Evolutionary conservation across 2,113 vertebrate genomes (phyloP), one percentile per base, ranked within the genome.

Genomic region (Dicrurus megarhynchus): DNA sequence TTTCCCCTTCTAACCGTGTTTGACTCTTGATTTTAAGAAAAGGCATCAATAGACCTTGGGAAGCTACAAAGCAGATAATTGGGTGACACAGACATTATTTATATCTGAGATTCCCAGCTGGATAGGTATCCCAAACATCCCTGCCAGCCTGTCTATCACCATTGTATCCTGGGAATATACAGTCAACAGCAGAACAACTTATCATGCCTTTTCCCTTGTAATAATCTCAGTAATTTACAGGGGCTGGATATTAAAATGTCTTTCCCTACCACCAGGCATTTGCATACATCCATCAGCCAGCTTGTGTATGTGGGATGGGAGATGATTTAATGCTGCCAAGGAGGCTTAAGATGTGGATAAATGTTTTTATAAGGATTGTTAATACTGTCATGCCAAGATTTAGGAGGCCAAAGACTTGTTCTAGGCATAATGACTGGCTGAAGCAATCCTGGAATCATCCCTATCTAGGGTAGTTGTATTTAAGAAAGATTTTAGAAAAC

Each of bases 221-320:
- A 85, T 92, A 76, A 91, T 80, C 90, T 89, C 55, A 41, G 67
- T 94, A 94, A 92, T 94, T 96, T 96, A 97, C 88, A 69, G 77
- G 76, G 44, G 69, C 73, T 92, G 44, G 91, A n/a, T 92, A 89
- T 94, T 92, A 96, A 93, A 95, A 95, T 12, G 42, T 41, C 79
- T 93, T 91, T 80, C 52, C 82, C 69, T 68, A 30, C 44, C 1
- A 0, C 60, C 55, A 86, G 74, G 65, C 60, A 96, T 96, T 96
- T 96, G 92, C 96, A 96, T 95, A 89, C 70, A 96, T 95, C 93
- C 83, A 92, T 96, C 95, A 96, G 73, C 73, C 88, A 87, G 90
- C 90, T 82, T 93, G 77, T 71, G 63, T 87, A 84, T 1, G 73
- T 95, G 89, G 93, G 92, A 84, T 89, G 88, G 77, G 37, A 87